Percentiles rank a stretch among this genome's conserved stretches.
Conservation (phyloP, 2,888 invertebrate genomes). For the Drosophila cognata region DNA sequence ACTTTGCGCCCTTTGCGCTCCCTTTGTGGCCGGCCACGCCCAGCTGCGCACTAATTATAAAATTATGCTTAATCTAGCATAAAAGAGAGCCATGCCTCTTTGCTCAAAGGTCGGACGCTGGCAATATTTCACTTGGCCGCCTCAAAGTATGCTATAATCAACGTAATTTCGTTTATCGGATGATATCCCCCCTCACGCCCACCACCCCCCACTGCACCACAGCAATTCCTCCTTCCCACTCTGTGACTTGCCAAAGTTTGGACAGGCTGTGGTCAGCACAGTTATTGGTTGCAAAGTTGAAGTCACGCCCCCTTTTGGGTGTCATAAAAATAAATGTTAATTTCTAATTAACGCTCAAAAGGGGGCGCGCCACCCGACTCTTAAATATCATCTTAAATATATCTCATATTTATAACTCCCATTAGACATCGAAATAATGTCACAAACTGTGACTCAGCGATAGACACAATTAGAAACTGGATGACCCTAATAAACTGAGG, state of each 20-base stretch:
- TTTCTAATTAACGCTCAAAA: constrained; percentile 53
- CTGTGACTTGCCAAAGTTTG: constrained; percentile 29
- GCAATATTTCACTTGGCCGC: constrained; percentile 63
- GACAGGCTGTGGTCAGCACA: constrained; percentile 43
- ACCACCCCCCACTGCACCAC: neutral
- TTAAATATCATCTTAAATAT: constrained; percentile 13
- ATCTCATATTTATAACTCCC: constrained; percentile 27
- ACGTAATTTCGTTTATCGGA: constrained; percentile 57
- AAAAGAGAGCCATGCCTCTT: constrained; percentile 28
- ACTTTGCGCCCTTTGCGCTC: neutral
- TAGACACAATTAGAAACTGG: neutral
- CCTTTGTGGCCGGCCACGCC: constrained; percentile 25
- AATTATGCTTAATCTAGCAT: constrained; percentile 75
- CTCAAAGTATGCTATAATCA: constrained; percentile 57
- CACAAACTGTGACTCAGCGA: neutral
- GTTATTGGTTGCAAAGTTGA: constrained; percentile 32
- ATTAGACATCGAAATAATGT: constrained; percentile 40
- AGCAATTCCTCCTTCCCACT: too few species aligned
- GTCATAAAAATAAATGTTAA: constrained; percentile 52
- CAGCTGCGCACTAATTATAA: constrained; percentile 61
- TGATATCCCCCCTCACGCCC: neutral
- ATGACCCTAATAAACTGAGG: too few species aligned
- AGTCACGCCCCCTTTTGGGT: neutral
- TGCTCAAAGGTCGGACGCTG: constrained; percentile 56
- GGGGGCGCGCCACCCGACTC: constrained; percentile 2